Base-by-base conservation (phyloP, 2,888 invertebrate genomes). In the Diarsia brunnea region DNA sequence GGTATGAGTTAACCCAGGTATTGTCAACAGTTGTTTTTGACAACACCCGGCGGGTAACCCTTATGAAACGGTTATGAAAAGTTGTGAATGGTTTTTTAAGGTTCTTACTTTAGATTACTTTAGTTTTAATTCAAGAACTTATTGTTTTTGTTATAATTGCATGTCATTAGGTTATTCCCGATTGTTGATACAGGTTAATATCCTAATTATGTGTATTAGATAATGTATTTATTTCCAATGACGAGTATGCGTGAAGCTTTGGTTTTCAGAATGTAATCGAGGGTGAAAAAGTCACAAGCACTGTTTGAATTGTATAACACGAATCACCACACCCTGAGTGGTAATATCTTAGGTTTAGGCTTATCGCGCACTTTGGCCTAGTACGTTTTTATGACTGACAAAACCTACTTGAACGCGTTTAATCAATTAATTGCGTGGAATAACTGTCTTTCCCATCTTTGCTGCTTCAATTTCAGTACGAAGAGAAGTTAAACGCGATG, bases 41-140 rank as follows among this genome's bases (percentile, higher is more conserved):
- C 58, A 72, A 77, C 51, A 53, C n/a, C 65, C 43, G n/a, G 67
- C 43, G n/a, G 67, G 38, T 49, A 45, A 58, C 19, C 55, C 27
- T 47, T 63, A 8, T 66, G 51, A 72, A 58, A 74, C 10, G 66
- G 61, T 72, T 79, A 75, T 73, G 67, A 61, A 70, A 79, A 71
- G 75, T 70, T 79, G 75, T 79, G 80, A 83, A 69, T 69, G 75
- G 5, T 71, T 73, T 64, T 68, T 58, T 71, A 82, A 64, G 61
- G 47, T 69, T 73, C 43, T 55, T 49, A 66, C 24, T 47, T 71
- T 78, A 78, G 66, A 68, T 67, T 64, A 64, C 3, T 73, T 73
- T 76, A 71, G 70, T 77, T 80, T 68, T 69, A 84, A 78, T 78
- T 76, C 81, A 78, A 80, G 67, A 81, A 85, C 78, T 80, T 85